Conservation (phyloP, 2,888 invertebrate species). For the Iselma pallidipennis region DNA sequence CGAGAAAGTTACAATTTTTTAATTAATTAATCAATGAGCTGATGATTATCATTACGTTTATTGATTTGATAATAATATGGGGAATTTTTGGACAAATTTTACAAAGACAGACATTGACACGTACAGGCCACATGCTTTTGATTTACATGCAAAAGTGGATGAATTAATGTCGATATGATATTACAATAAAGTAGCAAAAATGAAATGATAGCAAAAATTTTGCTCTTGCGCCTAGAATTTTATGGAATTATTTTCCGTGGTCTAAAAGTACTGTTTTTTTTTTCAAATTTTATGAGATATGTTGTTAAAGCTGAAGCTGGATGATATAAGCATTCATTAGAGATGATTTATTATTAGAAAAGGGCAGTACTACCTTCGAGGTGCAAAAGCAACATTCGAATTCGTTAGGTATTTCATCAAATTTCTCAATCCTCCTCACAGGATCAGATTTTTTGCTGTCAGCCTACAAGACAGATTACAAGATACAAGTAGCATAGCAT, state of each 20-base stretch:
- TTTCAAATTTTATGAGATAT: background rate
- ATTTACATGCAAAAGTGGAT: conserved; percentile 6
- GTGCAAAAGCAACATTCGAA: conserved; percentile 98
- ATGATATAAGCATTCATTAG: conserved; percentile 28
- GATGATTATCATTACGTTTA: too few species aligned
- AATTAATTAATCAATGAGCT: too few species aligned
- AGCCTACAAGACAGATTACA: conserved; percentile 54
- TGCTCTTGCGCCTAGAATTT: conserved; percentile 23
- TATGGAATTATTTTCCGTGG: background rate
- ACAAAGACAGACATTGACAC: background rate
- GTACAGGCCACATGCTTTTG: conserved; percentile 8
- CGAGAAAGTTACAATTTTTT: background rate
- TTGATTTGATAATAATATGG: too few species aligned
- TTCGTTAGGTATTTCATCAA: conserved; percentile 91
- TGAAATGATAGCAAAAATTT: conserved; percentile 21
- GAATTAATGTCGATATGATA: too few species aligned
- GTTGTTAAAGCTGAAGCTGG: conserved; percentile 27
- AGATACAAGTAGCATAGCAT: conserved; percentile 40
- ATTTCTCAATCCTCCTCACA: conserved; percentile 61
- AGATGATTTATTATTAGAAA: conserved; percentile 28
- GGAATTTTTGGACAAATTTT: background rate
- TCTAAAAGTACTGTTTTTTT: background rate
- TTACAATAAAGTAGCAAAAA: too few species aligned
- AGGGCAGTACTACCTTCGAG: conserved; percentile 76
- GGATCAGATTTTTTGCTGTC: conserved; percentile 66